Base-by-base conservation (phyloP, 1,140 invertebrate genomes). In the Colletes latitarsis region DNA sequence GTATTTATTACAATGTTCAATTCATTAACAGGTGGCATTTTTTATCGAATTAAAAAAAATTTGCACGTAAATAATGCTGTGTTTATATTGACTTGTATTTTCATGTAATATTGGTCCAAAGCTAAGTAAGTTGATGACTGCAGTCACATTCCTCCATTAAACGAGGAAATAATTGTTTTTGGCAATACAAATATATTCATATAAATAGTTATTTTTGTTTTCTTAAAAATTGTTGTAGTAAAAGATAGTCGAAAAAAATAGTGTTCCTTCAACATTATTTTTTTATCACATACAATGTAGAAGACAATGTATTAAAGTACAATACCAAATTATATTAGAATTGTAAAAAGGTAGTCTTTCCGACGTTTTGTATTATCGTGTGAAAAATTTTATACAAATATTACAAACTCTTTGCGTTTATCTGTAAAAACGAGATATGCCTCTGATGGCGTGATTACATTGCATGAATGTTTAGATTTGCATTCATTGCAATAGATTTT, bases 1-100 rank as follows among this genome's bases (percentile, higher is more conserved):
- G 69, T 52, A 79, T 83, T 85, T 86, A 82, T 80, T 85, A 46
- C 21, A 80, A 81, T 83, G 74, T 21, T 30, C 68, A 86, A 46
- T 80, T 43, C n/a, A 57, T n/a, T 79, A 77, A 82, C 67, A 85
- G 58, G 53, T 74, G 68, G 57, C 49, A 86, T 41, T 69, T 75
- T 74, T 53, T 49, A 57, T 60, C 41, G 43, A 72, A 62, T 19
- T 74, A 76, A 79, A 46, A 86, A 73, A 86, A 86, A 55, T 75
- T 83, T 74, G 30, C 53, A 60, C 12, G 15, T 43, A 21, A 68
- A 66, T 21, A 75, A 57, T 6, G 19, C 49, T 72, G 63, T 66
- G 17, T 19, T 66, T 57, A 41, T 85, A 77, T 58, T 60, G 52
- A 67, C 39, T 62, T 80, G 57, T 72, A 85, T 79, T 58, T 78